phyloP scores from a whole-genome alignment of 37 sponge, comb jelly and placozoan genomes.

The Beroe forskalii region DNA sequence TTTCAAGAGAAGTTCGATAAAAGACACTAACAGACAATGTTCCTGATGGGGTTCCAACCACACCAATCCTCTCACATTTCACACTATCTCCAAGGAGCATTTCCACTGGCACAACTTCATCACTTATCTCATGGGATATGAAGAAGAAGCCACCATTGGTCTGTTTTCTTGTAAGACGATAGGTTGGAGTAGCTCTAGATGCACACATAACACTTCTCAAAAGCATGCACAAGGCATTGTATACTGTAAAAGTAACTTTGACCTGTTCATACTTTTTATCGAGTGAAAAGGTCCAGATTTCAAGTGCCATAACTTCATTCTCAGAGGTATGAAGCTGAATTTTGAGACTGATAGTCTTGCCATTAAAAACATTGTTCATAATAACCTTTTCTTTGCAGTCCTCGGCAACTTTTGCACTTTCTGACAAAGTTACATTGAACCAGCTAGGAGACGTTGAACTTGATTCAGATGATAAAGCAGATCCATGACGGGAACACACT shows the following conservation, averaged over 20 bases:
- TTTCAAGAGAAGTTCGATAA: constrained; percentile 32
- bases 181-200: constrained; percentile 45
- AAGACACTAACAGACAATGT: constrained; percentile 31
- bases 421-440: constrained; percentile 25
- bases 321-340: constrained; percentile 20
- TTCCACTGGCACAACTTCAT: background rate
- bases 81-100: constrained; percentile 27
- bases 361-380: background rate
- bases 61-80: constrained; percentile 12
- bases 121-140: background rate
- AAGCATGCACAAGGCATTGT: constrained; percentile 50
- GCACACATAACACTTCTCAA: constrained; percentile 27
- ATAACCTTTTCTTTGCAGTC: constrained; percentile 49
- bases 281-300: constrained; percentile 52
- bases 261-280: constrained; percentile 10
- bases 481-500: constrained; percentile 44
- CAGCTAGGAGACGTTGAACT: constrained; percentile 7
- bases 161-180: constrained; percentile 32
- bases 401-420: background rate
- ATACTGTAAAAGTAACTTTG: constrained; percentile 55
- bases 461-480: background rate
- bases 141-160: constrained; percentile 42
- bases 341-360: constrained; percentile 11
- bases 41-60: constrained; percentile 24
- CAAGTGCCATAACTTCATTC: constrained; percentile 45